phyloP scores from a whole-genome alignment of 2,113 vertebrate genomes.

The Heptranchias perlo region DNA sequence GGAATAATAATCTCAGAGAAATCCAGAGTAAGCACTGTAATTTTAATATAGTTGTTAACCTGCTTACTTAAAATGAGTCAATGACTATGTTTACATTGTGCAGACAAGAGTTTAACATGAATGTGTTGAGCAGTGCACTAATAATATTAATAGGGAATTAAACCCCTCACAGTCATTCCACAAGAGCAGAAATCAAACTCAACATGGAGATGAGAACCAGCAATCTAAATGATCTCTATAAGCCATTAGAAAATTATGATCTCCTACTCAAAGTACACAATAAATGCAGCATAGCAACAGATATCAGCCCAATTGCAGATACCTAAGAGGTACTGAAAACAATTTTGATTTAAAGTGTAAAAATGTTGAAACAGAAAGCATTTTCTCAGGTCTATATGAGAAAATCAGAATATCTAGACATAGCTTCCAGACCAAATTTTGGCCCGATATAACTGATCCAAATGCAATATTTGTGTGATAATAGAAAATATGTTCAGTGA shows the following conservation, averaged over 20 bases:
- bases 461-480: too few relatives aligned
- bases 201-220: neutral
- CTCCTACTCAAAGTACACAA: constrained; percentile 48
- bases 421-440: neutral
- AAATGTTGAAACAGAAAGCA: neutral
- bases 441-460: neutral
- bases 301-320: constrained; percentile 49
- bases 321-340: constrained; percentile 42
- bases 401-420: neutral
- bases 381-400: neutral
- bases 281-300: constrained; percentile 49
- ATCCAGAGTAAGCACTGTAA: neutral
- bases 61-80: neutral
- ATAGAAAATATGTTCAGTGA: neutral
- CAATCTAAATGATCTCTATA: neutral
- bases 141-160: neutral
- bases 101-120: neutral
- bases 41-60: neutral
- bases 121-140: neutral
- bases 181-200: neutral
- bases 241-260: neutral
- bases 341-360: too few relatives aligned
- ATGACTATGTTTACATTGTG: neutral
- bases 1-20: neutral
- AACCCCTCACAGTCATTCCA: neutral